A percentile compares a stretch with the other conserved stretches of the same genome.
Evolutionary conservation across 2,888 invertebrate genomes (phyloP).

Genomic region (Ceriagrion tenellum): DNA sequence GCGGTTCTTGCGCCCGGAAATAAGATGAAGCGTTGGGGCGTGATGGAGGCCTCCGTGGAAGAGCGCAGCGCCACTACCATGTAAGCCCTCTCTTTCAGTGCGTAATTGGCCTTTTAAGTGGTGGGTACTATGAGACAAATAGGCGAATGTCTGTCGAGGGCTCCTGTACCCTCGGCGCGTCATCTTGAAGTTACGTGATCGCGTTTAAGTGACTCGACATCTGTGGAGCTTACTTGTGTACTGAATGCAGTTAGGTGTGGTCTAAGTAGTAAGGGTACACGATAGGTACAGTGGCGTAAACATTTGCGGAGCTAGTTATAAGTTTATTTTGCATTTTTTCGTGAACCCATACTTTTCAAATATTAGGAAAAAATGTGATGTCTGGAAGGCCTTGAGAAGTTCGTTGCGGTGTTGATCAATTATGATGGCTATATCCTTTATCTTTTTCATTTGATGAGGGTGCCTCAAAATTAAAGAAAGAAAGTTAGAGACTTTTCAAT

Average conservation of each 20-base stretch:
- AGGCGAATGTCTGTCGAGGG: neutral
- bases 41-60: neutral
- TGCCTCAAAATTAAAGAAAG: no score
- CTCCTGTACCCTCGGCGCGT: neutral
- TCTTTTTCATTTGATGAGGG: no score
- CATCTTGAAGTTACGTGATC: neutral
- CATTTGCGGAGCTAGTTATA: neutral
- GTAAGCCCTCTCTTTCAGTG: neutral
- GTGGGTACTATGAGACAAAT: neutral
- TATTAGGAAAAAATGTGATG: no score
- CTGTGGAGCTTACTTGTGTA: neutral
- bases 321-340: no score
- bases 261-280: neutral
- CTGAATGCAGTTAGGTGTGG: neutral
- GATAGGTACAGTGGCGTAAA: neutral
- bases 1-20: neutral
- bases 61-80: neutral
- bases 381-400: no score
- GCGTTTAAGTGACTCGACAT: neutral
- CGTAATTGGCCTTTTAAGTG: slow-evolving; percentile 1
- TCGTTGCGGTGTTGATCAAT: no score
- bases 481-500: no score
- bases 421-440: no score
- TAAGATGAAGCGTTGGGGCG: neutral
- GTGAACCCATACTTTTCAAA: no score